Evolutionary conservation across 2,113 vertebrate genomes (phyloP).

Genomic region (Nycticebus coucang): DNA sequence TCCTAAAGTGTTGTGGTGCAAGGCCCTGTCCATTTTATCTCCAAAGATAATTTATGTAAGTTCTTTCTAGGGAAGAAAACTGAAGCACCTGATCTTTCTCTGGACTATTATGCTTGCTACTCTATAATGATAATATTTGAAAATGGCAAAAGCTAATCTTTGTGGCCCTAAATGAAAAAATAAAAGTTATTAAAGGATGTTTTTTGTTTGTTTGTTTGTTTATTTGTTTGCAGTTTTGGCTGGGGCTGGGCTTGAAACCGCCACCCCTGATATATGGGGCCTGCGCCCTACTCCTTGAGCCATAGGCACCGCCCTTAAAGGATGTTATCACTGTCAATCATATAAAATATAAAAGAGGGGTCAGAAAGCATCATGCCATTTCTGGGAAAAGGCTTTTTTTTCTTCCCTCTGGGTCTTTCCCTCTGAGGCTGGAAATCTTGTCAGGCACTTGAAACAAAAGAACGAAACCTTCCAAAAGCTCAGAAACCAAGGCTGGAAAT

Average conservation of each 20-base stretch:
- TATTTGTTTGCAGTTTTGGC: too few relatives aligned
- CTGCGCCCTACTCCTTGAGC: too few relatives aligned
- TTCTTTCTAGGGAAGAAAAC: not conserved
- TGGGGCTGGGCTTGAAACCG: too few relatives aligned
- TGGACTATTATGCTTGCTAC: not conserved
- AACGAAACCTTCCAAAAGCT: not conserved
- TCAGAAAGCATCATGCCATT: not conserved
- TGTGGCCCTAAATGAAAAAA: not conserved
- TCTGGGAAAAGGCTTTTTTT: not conserved
- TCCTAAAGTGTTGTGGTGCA: not conserved
- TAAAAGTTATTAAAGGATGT: not conserved
- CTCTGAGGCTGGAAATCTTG: constrained; percentile 26
- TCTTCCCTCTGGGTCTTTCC: not conserved
- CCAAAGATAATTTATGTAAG: not conserved
- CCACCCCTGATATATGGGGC: too few relatives aligned
- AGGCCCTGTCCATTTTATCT: not conserved
- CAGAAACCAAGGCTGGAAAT: not conserved
- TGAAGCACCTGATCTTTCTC: not conserved
- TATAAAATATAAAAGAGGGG: not conserved
- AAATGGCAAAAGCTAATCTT: not conserved
- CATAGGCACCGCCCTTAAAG: not conserved
- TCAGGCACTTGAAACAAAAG: constrained; percentile 31
- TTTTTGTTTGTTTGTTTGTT: too few relatives aligned
- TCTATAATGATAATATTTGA: not conserved
- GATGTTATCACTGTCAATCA: not conserved